These are phyloP conservation scores for Orthonyx spaldingii DNA, from an alignment of 2,113 vertebrate genomes.

Conservation along the genomic window DNA sequence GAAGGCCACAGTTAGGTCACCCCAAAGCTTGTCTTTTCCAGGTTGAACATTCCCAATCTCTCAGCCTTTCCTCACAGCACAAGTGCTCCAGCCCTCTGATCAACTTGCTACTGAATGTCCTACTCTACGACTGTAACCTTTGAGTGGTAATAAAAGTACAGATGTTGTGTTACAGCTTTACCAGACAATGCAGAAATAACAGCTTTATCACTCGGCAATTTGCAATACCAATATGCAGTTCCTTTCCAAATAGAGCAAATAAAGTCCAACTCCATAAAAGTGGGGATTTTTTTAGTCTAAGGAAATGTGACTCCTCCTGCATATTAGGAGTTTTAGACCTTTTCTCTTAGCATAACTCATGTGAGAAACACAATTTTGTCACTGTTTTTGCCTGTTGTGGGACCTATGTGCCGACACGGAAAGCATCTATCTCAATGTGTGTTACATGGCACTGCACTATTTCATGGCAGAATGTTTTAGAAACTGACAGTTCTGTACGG, in stretches of 20 bases:
- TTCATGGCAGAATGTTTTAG: not conserved
- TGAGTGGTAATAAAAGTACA: not conserved
- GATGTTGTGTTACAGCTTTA: not conserved
- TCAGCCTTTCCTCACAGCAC: not conserved
- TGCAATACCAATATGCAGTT: not conserved
- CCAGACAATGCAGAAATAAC: not conserved
- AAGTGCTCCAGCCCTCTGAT: not conserved
- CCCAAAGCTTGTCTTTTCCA: not conserved
- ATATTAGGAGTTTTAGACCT: not conserved
- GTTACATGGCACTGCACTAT: not conserved
- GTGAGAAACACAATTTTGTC: not conserved
- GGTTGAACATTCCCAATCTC: no score
- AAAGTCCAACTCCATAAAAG: not conserved
- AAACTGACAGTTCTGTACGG: not conserved
- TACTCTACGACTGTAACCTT: not conserved
- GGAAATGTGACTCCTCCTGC: not conserved
- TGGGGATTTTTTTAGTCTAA: not conserved
- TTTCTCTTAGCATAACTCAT: not conserved
- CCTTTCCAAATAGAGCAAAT: not conserved
- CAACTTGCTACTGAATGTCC: not conserved
- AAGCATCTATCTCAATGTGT: not conserved
- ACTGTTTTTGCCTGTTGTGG: not conserved
- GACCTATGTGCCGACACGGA: fast-evolving
- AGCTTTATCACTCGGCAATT: not conserved
- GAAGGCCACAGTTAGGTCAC: not conserved